Conservation (phyloP, 1,140 invertebrate species). For the Drosophila nebulosa region DNA sequence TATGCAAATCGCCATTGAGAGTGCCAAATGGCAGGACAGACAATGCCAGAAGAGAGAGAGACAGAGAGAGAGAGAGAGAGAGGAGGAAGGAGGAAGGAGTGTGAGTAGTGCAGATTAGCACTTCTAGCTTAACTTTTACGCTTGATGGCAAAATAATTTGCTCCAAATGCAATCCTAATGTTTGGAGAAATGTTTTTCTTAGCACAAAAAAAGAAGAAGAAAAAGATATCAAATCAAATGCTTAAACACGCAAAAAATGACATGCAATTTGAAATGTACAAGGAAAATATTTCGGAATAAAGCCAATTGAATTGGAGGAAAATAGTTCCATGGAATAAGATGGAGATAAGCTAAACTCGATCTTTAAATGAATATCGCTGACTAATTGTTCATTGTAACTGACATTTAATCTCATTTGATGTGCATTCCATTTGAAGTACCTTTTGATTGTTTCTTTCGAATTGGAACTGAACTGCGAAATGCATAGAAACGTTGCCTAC, state of each 20-base stretch:
- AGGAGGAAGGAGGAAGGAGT: neutral
- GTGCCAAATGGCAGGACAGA: neutral
- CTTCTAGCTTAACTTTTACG: constrained; percentile 56
- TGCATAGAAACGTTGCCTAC: neutral
- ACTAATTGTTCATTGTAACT: too few species aligned
- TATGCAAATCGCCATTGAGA: constrained; percentile 42
- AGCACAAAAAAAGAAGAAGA: too few species aligned
- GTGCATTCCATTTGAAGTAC: neutral
- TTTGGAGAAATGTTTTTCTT: neutral
- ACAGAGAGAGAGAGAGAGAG: neutral
- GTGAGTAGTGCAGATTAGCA: constrained; percentile 18
- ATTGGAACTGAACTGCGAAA: neutral
- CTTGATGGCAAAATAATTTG: constrained; percentile 64
- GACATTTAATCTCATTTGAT: neutral
- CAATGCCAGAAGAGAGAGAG: neutral
- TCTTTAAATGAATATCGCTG: too few species aligned
- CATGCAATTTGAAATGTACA: neutral
- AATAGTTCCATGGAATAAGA: neutral
- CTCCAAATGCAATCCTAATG: constrained; percentile 36
- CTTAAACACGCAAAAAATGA: neutral
- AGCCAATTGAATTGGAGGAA: too few species aligned
- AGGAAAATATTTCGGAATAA: neutral
- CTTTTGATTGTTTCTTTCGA: neutral
- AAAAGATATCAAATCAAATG: neutral
- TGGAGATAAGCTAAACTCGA: neutral